Evolutionary conservation across 2,113 vertebrate genomes (phyloP), one percentile per base, ranked within the genome.

Genomic region (Anguilla japonica): DNA sequence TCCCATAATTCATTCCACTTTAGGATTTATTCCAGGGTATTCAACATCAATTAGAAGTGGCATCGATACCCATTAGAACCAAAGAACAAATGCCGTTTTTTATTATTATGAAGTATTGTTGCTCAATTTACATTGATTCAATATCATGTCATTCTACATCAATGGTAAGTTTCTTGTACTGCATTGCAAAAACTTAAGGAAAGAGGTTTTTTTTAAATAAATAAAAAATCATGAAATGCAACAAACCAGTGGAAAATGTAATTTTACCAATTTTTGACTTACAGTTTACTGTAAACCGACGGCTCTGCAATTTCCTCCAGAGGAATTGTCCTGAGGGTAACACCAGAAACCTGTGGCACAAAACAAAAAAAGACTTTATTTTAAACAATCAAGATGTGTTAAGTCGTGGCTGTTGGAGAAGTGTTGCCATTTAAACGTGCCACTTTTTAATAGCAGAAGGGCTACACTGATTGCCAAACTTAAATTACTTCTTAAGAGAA

Each of bases 341-440:
- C 50, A 3, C 87, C 87, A 57, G 88, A 87, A 83, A 91, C 86
- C 91, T 94, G 50, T 53, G 81, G 34, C 84, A 86, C 20, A 87
- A 85, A 71, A 34, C 84, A 40, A 41, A 40, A 41, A 41, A 40
- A 16, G 40, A 41, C 16, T 80, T 41, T 75, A 29, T 75, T 75
- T 79, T 75, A 75, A 75, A 75, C 26, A 34, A 34, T 75, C 26
- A 29, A 75, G n/a, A 75, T 13, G n/a, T 13, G 71, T 29, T 29
- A 75, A 75, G n/a, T 75, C 16, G 9, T n/a, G 71, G 34, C 71
- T 75, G 7, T 29, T 75, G 71, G 71, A 34, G n/a, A 29, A n/a
- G n/a, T 34, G n/a, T 34, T 11, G 8, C 9, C 71, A 75, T 75
- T 75, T 34, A 9, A 75, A 75, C n/a, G 3, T 34, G n/a, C 1